Percentiles rank a stretch among this genome's conserved stretches.
These are phyloP conservation scores for Tachysurus vachellii DNA, from an alignment of 2,113 vertebrate genomes.

Conservation along the genomic window DNA sequence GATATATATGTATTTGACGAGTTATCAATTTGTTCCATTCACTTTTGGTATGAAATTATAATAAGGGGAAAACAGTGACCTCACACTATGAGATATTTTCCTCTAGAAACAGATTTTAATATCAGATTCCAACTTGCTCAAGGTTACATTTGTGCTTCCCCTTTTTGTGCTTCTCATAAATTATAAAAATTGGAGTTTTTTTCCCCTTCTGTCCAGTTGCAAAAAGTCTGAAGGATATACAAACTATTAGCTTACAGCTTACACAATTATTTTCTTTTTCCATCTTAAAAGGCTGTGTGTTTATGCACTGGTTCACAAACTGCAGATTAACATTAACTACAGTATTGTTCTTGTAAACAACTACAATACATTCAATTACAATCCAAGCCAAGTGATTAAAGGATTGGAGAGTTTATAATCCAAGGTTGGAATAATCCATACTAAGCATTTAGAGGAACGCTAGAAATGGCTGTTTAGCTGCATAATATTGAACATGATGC, in stretches of 20 bases:
- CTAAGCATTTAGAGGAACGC: neutral
- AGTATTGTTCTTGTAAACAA: neutral
- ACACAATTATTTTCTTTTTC: neutral
- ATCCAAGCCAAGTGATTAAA: neutral
- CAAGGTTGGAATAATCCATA: neutral
- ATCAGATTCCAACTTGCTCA: neutral
- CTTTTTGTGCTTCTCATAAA: neutral
- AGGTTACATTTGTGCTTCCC: neutral
- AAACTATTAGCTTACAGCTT: neutral
- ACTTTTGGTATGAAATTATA: slow-evolving; percentile 14
- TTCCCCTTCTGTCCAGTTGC: neutral
- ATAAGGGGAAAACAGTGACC: neutral
- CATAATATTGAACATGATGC: neutral
- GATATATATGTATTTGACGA: neutral
- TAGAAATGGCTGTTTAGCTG: neutral
- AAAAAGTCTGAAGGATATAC: neutral
- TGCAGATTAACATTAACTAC: neutral
- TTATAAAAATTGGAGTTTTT: neutral
- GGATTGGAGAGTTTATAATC: neutral
- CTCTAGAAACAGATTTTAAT: neutral
- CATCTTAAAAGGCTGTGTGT: neutral
- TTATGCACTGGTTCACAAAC: neutral
- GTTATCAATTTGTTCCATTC: neutral
- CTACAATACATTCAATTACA: neutral
- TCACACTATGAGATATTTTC: slow-evolving; percentile 10